A percentile compares a stretch with the other conserved stretches of the same genome.
These are phyloP conservation scores for Corythaixoides concolor DNA, from an alignment of 2,113 vertebrate species.

Conservation along the genomic window DNA sequence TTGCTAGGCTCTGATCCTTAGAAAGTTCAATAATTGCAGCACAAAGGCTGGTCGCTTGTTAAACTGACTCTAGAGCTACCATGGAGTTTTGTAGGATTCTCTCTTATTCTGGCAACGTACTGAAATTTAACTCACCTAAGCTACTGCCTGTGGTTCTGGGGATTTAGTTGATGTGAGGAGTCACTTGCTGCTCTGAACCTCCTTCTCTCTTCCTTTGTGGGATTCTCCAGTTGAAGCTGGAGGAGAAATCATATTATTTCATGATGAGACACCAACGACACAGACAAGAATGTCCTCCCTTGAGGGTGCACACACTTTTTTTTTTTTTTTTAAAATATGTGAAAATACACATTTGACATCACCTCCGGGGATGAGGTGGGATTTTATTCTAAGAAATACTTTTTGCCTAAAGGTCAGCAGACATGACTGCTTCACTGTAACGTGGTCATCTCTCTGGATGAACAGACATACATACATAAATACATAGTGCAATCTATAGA, in stretches of 20 bases:
- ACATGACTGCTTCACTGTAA: neutral
- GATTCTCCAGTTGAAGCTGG: neutral
- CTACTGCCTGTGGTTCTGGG: neutral
- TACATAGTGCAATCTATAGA: neutral
- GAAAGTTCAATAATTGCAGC: neutral
- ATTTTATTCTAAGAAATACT: neutral
- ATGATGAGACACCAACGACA: accelerated
- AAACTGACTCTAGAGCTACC: neutral
- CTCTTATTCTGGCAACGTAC: neutral
- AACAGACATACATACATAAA: neutral
- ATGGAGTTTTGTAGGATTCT: neutral
- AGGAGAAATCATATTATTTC: neutral
- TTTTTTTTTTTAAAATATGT: neutral
- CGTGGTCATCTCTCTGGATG: neutral
- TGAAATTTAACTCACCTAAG: neutral
- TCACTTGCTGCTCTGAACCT: neutral
- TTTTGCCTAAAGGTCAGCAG: neutral
- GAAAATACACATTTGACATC: accelerated
- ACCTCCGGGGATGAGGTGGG: neutral
- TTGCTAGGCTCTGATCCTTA: neutral
- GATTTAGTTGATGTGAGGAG: neutral
- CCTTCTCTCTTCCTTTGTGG: neutral
- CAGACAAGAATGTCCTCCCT: neutral
- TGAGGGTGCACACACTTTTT: neutral
- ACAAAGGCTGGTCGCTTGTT: neutral